A percentile compares a stretch with the other conserved stretches of the same genome.
Conservation (phyloP, 2,888 invertebrate species). For the Rhagophthalmus giganteus region DNA sequence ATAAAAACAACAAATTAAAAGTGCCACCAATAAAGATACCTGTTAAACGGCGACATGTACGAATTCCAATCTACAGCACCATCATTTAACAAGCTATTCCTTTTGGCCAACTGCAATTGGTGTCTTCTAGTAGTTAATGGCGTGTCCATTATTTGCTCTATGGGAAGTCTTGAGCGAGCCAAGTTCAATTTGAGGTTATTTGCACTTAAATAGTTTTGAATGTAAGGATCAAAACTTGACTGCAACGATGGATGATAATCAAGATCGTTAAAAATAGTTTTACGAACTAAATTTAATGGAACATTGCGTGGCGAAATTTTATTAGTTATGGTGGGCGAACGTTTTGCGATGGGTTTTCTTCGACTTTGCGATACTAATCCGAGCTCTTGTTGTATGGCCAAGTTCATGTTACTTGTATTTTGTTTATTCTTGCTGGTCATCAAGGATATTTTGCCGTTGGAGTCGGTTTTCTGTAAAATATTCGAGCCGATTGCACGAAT, state of each 20-base stretch:
- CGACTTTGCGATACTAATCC: conserved; percentile 42
- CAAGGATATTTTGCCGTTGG: conserved; percentile 60
- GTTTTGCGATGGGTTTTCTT: conserved; percentile 30
- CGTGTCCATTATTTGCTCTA: background rate
- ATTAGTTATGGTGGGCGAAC: conserved; percentile 17
- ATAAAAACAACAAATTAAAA: background rate
- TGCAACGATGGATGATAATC: conserved; percentile 35
- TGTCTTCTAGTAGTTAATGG: background rate
- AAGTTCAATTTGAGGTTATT: background rate
- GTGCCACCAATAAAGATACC: conserved; percentile 1
- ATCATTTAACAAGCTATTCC: background rate
- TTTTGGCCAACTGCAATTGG: background rate
- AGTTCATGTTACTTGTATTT: conserved; percentile 44
- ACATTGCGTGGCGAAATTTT: conserved; percentile 18
- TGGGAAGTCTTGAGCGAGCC: background rate
- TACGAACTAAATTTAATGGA: conserved; percentile 37
- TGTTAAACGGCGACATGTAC: background rate
- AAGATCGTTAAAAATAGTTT: conserved; percentile 46
- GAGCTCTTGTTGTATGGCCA: conserved; percentile 51
- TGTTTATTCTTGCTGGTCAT: conserved; percentile 55
- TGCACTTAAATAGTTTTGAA: background rate
- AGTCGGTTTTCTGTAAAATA: conserved; percentile 58
- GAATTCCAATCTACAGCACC: conserved; percentile 3
- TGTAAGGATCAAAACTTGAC: background rate
- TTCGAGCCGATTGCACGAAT: conserved; percentile 53